Base-by-base conservation (phyloP, 2,888 invertebrate species). In the Tortricodes alternella region DNA sequence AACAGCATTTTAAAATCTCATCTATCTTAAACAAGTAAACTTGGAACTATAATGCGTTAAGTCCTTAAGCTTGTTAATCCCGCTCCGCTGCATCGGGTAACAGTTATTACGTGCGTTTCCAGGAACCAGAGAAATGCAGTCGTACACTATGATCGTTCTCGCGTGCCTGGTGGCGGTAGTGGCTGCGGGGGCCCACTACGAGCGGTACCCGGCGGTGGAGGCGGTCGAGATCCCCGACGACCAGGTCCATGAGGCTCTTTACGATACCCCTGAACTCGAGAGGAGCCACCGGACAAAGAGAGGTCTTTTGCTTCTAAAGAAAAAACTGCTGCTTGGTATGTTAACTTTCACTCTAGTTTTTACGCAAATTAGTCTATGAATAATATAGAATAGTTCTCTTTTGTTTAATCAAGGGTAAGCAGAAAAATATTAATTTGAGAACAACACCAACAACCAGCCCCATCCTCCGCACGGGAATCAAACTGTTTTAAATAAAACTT, bases 241-340 rank as follows among this genome's bases (percentile, higher is more conserved):
- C 6, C 65, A 70, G n/a, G 65, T 70, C 15, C 76, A 80, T 44
- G 81, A 83, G 53, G 65, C 75, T 1, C 60, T 68, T 35, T 70
- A 76, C 58, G 78, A 80, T 57, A 74, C 76, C 15, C 82, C 86
- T 0, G 75, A 68, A 21, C 80, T 82, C 53, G 85, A 86, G 51
- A 76, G 80, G 61, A 85, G 83, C 63, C 75, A 78, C 5, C 79
- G 90, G 65, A 77, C 78, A 49, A 90, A 90, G 71, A 80, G 90
- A 75, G 80, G 85, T 49, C 69, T 89, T 49, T 68, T 89, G 21
- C 68, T 89, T 32, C 66, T 90, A 29, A 89, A 90, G 68, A 90
- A 90, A 71, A 90, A 90, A 67, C 71, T 90, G 53, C 73, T 89
- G 60, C 81, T 89, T 65, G 89, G 89, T 90, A 73, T 73, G 63